These are phyloP conservation scores for Porites lutea DNA, from an alignment of 64 coral and sea anemone genomes.

Conservation along the genomic window DNA sequence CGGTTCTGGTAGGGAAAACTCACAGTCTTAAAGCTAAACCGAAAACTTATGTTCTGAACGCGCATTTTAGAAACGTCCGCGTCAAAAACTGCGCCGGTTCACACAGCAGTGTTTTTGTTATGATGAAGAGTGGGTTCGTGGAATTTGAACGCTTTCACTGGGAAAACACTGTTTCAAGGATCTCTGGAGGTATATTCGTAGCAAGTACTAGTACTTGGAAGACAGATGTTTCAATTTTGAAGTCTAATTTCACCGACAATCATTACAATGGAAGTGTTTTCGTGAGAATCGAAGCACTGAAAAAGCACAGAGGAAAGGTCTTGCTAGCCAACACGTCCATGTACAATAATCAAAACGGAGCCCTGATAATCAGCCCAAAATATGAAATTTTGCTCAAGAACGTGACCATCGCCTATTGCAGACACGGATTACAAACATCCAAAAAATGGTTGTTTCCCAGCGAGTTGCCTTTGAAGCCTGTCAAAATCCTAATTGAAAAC, in stretches of 20 bases:
- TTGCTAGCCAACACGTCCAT: neutral
- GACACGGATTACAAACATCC: neutral
- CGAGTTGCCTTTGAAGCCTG: neutral
- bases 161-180: neutral
- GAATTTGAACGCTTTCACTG: conserved; percentile 8
- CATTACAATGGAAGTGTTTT: neutral
- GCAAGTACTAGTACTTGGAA: neutral
- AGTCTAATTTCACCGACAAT: neutral
- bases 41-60: neutral
- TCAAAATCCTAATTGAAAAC: conserved; percentile 7
- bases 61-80: neutral
- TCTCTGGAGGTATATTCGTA: neutral
- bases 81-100: neutral
- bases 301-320: neutral
- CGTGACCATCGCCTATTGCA: neutral
- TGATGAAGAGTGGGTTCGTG: neutral
- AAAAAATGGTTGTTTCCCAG: neutral
- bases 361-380: conserved; percentile 17
- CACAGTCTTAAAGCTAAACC: neutral
- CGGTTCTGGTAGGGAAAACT: conserved; percentile 14
- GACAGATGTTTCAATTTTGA: neutral
- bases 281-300: neutral
- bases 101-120: neutral
- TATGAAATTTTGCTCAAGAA: neutral
- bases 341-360: neutral